Base-by-base conservation (phyloP, 2,113 vertebrate species). In the Dicaeum eximium region DNA sequence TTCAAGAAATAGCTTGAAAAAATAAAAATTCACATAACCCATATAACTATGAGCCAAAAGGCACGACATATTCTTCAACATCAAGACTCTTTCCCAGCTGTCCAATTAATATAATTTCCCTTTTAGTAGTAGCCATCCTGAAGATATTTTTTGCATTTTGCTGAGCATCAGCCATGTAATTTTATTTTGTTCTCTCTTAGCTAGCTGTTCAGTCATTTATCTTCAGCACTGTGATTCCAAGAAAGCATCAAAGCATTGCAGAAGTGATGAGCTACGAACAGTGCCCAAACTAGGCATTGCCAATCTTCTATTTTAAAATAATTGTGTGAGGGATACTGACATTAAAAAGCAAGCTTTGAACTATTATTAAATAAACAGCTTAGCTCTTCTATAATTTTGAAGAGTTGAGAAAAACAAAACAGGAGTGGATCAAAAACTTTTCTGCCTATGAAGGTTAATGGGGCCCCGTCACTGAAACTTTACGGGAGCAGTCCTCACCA, bases 161-260 rank as follows among this genome's bases (percentile, higher is more conserved):
- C 27, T 3, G 38, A 24, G 8, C 27, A 27, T 57, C 35, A 64
- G 23, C 9, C 35, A 13, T 70, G 54, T 79, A 84, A 70, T 40
- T 61, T 54, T 48, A 40, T 80, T 70, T 78, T 88, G 11, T 30
- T 88, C 3, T 1, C 70, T 88, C 60, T 78, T 62, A 60, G 10
- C 24, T 93, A 47, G 17, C 35, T 86, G 37, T 75, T 90, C n/a
- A 74, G 40, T 70, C 53, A 65, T 87, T 90, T 66, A 69, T 42
- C n/a, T 94, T 92, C 48, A 75, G 30, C 27, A 31, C 21, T 71
- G 30, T 28, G 64, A 54, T 91, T 88, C 84, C 91, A 96, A 93
- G 80, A 92, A 96, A 86, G n/a, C 37, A 57, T 75, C 88, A 90
- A 91, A 81, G 8, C 50, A 74, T 47, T 8, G 4, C 35, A 92